phyloP scores from a whole-genome alignment of 2,113 vertebrate species.

The Danio rerio region DNA sequence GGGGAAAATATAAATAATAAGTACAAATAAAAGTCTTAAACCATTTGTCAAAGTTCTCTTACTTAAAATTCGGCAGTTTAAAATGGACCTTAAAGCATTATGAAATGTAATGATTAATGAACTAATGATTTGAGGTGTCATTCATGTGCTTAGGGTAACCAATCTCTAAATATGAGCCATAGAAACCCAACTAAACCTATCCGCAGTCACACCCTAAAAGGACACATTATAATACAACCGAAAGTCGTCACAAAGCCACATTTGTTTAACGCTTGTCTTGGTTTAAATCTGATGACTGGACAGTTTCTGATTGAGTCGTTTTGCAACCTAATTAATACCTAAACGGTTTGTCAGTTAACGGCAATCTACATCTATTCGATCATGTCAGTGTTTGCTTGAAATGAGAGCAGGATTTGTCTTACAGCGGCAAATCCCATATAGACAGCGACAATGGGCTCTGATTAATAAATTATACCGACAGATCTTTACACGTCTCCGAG shows the following conservation, averaged over 20 bases:
- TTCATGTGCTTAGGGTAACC: too few species aligned
- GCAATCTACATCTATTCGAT: not conserved
- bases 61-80: too few species aligned
- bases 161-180: too few species aligned
- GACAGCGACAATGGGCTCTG: not conserved
- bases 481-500: constrained; percentile 15
- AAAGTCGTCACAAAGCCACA: constrained; percentile 23
- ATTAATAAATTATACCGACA: constrained; percentile 11
- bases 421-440: not conserved
- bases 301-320: constrained; percentile 54
- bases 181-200: too few species aligned
- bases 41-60: too few species aligned
- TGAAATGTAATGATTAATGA: too few species aligned
- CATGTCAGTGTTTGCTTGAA: not conserved
- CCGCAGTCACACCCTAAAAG: not conserved
- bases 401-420: not conserved
- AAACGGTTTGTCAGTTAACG: constrained; percentile 15
- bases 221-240: not conserved
- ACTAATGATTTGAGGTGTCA: too few species aligned
- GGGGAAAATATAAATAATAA: too few species aligned
- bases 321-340: not conserved
- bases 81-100: too few species aligned
- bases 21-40: too few species aligned
- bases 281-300: constrained; percentile 49
- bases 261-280: constrained; percentile 35